These are phyloP conservation scores for Patiria pectinifera DNA, from an alignment of 53 echinoderm and acorn worm genomes.

Conservation along the genomic window DNA sequence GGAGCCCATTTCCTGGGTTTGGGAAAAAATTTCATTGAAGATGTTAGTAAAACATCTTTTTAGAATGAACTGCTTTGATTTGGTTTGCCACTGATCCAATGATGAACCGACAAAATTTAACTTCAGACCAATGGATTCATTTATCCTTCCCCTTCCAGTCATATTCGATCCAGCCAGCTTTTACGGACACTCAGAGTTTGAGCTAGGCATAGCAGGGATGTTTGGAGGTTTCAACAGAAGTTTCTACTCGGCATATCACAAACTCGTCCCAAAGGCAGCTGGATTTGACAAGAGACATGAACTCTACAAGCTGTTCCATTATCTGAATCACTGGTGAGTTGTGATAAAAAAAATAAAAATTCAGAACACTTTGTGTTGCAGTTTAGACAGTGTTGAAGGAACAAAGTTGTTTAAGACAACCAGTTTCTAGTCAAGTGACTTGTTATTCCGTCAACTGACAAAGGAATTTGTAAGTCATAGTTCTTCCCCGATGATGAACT, in stretches of 20 bases:
- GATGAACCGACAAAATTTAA: not conserved
- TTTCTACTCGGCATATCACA: conserved; percentile 89
- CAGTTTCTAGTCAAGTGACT: too few species aligned
- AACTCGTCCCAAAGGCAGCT: conserved; percentile 83
- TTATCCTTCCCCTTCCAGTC: conserved; percentile 58
- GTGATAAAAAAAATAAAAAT: not conserved
- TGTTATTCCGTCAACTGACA: too few species aligned
- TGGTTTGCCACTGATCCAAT: too few species aligned
- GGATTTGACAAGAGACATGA: conserved; percentile 85
- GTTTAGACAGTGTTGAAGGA: too few species aligned
- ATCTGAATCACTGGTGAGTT: conserved; percentile 97
- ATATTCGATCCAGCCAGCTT: conserved; percentile 92
- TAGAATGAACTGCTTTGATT: too few species aligned
- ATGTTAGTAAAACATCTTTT: too few species aligned
- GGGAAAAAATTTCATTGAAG: too few species aligned
- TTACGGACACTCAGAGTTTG: conserved; percentile 96
- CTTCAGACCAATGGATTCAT: not conserved
- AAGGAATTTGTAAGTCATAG: too few species aligned
- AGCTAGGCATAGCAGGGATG: conserved; percentile 90
- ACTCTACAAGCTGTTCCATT: conserved; percentile 91
- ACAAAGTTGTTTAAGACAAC: too few species aligned
- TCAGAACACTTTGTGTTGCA: too few species aligned
- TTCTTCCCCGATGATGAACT: too few species aligned
- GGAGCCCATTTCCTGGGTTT: too few species aligned
- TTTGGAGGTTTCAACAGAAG: conserved; percentile 82